phyloP scores from a whole-genome alignment of 2,888 invertebrate species.

The Odontothrips loti region DNA sequence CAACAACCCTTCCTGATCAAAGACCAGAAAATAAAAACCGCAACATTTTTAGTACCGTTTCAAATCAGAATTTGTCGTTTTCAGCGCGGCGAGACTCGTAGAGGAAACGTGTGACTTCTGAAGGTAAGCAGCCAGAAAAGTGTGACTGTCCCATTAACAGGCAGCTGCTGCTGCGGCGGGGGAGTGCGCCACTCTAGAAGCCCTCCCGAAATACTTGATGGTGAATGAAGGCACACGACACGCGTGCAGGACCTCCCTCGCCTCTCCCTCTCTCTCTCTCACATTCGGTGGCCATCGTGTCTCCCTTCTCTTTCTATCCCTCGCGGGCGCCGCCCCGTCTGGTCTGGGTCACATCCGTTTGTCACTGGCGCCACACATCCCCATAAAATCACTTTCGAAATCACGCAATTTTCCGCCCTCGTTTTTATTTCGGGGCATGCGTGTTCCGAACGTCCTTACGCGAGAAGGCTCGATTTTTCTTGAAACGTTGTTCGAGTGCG shows the following conservation, averaged over 20 bases:
- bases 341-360: slow-evolving; percentile 8
- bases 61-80: no score
- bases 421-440: no score
- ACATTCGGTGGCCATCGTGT: background rate
- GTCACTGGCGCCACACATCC: background rate
- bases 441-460: no score
- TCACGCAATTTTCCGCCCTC: no score
- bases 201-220: slow-evolving; percentile 21
- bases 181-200: background rate
- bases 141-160: background rate
- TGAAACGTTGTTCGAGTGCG: no score
- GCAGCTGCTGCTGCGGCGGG: background rate
- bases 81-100: no score
- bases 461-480: no score
- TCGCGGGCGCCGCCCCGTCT: slow-evolving; percentile 1
- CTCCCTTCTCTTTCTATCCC: background rate
- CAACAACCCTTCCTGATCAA: no score
- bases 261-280: background rate
- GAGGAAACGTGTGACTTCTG: no score
- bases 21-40: no score
- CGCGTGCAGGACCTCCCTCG: background rate
- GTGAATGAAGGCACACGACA: background rate
- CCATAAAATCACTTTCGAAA: background rate
- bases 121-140: no score
- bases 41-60: no score